Evolutionary conservation across 2,113 vertebrate species (phyloP).

Genomic region (Tursiops truncatus): DNA sequence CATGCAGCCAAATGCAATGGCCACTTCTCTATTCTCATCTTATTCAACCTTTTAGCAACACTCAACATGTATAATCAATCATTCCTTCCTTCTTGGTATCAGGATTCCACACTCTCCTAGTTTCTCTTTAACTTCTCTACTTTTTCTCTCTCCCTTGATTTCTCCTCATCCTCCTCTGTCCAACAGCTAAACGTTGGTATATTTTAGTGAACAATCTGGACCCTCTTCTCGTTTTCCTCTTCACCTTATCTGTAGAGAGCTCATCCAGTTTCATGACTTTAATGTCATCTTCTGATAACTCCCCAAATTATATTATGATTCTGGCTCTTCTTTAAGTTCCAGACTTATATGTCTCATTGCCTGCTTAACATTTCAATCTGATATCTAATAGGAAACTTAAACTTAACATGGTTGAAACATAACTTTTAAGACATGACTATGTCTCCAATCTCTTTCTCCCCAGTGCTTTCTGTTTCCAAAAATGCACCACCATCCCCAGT

Average conservation of each 20-base stretch:
- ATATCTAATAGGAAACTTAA: constrained; percentile 44
- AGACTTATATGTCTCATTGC: constrained; percentile 28
- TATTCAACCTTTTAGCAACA: background rate
- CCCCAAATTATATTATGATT: background rate
- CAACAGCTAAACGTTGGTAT: background rate
- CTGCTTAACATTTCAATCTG: constrained; percentile 11
- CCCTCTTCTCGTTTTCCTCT: background rate
- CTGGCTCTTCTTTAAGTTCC: background rate
- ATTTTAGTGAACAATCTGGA: background rate
- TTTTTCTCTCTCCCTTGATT: background rate
- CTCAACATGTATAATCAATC: background rate
- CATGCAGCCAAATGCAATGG: background rate
- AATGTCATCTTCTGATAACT: background rate
- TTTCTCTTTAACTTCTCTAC: background rate
- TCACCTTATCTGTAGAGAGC: background rate
- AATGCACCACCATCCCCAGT: background rate
- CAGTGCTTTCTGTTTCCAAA: background rate
- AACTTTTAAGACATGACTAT: background rate
- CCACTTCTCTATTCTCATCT: background rate
- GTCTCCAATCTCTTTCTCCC: background rate
- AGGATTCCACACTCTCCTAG: background rate
- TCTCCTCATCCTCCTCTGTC: background rate
- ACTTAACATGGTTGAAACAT: background rate
- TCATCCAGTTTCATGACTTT: background rate
- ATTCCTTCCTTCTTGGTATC: background rate